A percentile compares a stretch with the other conserved stretches of the same genome.
phyloP scores from a whole-genome alignment of 2,113 vertebrate species.

The Promerops cafer region DNA sequence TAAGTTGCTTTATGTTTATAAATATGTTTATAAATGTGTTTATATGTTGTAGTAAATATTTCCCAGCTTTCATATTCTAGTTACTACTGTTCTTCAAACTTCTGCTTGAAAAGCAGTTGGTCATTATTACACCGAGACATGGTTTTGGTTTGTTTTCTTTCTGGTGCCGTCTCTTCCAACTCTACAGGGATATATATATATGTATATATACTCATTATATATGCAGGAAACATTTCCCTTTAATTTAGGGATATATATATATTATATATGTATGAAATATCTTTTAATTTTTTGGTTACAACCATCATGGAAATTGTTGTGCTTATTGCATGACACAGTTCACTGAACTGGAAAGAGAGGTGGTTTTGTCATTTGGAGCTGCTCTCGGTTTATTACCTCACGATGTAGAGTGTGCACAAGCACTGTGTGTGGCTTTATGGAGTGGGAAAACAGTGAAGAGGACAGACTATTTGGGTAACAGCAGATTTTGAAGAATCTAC shows the following conservation, averaged over 20 bases:
- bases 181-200: background rate
- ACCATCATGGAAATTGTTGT: background rate
- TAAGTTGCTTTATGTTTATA: background rate
- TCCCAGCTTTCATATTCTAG: background rate
- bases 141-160: background rate
- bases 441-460: background rate
- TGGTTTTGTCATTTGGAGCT: background rate
- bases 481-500: background rate
- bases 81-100: background rate
- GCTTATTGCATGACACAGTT: background rate
- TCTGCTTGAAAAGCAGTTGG: background rate
- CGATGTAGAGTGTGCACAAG: background rate
- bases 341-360: background rate
- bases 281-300: background rate
- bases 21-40: background rate
- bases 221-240: background rate
- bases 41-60: background rate
- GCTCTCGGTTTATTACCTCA: background rate
- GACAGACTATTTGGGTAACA: background rate
- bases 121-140: rapidly evolving
- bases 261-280: background rate
- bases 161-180: background rate
- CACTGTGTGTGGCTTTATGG: background rate
- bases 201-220: background rate
- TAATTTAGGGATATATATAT: background rate